Percentiles rank a stretch among this genome's conserved stretches.
These are phyloP conservation scores for Maniola hyperantus DNA, from an alignment of 2,888 invertebrate species.

Conservation along the genomic window DNA sequence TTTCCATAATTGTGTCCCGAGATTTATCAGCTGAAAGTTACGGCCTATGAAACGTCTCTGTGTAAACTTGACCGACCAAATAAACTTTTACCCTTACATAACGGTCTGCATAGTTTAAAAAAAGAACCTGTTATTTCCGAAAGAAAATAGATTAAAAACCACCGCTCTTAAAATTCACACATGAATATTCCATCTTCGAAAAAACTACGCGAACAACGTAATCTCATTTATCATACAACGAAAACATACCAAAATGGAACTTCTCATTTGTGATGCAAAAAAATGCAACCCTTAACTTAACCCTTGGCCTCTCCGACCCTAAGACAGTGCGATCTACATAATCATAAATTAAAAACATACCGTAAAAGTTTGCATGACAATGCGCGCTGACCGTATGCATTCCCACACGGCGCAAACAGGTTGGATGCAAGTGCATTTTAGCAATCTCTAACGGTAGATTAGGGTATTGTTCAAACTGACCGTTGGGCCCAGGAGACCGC, in stretches of 20 bases:
- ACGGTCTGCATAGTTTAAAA: not conserved
- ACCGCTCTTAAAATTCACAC: conserved; percentile 16
- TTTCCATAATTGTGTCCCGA: conserved; percentile 37
- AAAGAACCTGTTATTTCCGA: not conserved
- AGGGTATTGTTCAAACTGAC: conserved; percentile 49
- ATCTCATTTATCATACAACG: conserved; percentile 31
- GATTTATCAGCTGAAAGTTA: conserved; percentile 24
- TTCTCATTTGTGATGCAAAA: conserved; percentile 48
- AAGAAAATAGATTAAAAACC: conserved; percentile 18
- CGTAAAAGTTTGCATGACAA: conserved; percentile 60
- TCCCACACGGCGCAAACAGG: conserved; percentile 62
- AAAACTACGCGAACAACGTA: conserved; percentile 4
- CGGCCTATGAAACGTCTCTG: conserved; percentile 8
- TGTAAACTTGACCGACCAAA: not conserved
- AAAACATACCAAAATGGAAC: conserved; percentile 37
- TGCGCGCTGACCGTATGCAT: conserved; percentile 50
- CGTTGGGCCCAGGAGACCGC: conserved; percentile 51
- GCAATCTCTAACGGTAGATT: conserved; percentile 59
- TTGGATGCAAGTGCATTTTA: conserved; percentile 65
- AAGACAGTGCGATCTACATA: conserved; percentile 61
- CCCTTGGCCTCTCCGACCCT: conserved; percentile 45
- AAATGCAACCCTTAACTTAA: conserved; percentile 51
- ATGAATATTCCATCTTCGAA: conserved; percentile 19
- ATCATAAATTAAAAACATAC: conserved; percentile 66
- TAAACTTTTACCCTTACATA: not conserved